Evolutionary conservation across 2,888 invertebrate genomes (phyloP).

Genomic region (Cataglyphis livida): DNA sequence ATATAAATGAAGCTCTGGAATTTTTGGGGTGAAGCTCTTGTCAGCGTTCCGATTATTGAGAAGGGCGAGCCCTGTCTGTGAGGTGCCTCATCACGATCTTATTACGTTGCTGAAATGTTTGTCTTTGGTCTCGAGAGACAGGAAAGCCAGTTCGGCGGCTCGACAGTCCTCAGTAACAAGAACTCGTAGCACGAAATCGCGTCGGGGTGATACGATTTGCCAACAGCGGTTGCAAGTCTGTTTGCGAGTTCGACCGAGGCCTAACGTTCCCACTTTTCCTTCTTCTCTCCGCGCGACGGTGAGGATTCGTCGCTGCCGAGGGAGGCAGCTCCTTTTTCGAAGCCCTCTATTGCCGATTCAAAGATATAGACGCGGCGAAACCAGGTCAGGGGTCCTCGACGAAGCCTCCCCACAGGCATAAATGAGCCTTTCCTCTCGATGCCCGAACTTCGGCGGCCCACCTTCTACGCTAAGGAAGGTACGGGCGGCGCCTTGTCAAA

Average conservation of each 20-base stretch:
- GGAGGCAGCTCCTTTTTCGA: not conserved
- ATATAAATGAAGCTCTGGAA: constrained; percentile 1
- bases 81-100: constrained; percentile 15
- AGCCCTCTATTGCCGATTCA: constrained; percentile 63
- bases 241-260: constrained; percentile 18
- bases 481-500: constrained; percentile 7
- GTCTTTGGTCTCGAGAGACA: not conserved
- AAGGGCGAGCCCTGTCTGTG: not conserved
- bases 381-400: constrained; percentile 73
- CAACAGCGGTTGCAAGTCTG: constrained; percentile 10
- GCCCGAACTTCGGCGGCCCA: constrained; percentile 25
- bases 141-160: not conserved
- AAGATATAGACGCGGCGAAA: constrained; percentile 66
- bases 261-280: constrained; percentile 31
- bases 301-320: constrained; percentile 30
- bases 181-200: constrained; percentile 26
- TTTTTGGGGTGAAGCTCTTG: not conserved
- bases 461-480: not conserved
- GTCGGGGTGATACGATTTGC: not conserved
- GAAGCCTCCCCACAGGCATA: constrained; percentile 37
- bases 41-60: constrained; percentile 5
- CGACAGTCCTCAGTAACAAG: not conserved
- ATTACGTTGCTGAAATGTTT: constrained; percentile 46
- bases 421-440: constrained; percentile 46
- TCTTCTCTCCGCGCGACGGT: constrained; percentile 22